phyloP scores from a whole-genome alignment of 1,140 invertebrate species.

The Heliconius hermathena region DNA sequence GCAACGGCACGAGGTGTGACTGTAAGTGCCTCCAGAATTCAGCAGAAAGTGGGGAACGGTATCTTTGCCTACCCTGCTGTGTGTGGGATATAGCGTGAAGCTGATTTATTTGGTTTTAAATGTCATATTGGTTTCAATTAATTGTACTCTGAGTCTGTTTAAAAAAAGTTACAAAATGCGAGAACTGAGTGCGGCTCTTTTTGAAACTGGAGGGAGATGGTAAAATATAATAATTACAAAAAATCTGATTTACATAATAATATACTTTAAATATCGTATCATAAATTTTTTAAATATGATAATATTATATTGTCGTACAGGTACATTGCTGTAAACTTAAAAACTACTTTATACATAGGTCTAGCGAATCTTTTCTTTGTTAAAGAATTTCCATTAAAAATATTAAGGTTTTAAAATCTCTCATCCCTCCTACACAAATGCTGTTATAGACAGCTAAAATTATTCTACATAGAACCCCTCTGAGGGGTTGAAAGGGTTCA shows the following conservation, averaged over 20 bases:
- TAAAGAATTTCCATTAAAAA: constrained; percentile 18
- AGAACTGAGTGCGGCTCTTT: not conserved
- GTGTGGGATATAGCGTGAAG: too few relatives aligned
- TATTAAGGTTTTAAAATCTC: constrained; percentile 28
- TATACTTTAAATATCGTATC: too few relatives aligned
- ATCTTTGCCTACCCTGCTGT: too few relatives aligned
- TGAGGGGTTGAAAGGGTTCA: constrained; percentile 64
- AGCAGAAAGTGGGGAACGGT: too few relatives aligned
- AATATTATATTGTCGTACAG: too few relatives aligned
- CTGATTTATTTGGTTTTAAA: too few relatives aligned
- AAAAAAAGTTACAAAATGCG: not conserved
- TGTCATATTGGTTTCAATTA: not conserved
- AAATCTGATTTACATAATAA: too few relatives aligned
- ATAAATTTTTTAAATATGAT: too few relatives aligned
- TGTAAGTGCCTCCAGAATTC: too few relatives aligned
- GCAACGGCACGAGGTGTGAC: too few relatives aligned
- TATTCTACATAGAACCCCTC: constrained; percentile 54
- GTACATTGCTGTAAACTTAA: not conserved
- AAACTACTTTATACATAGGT: not conserved
- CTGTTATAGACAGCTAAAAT: constrained; percentile 43
- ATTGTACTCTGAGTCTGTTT: not conserved
- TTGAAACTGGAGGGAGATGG: too few relatives aligned
- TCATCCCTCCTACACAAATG: constrained; percentile 20
- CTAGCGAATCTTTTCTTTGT: not conserved
- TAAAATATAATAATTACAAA: too few relatives aligned